These are phyloP conservation scores for Polietes domitor DNA, from an alignment of 2,888 invertebrate genomes.

Conservation along the genomic window DNA sequence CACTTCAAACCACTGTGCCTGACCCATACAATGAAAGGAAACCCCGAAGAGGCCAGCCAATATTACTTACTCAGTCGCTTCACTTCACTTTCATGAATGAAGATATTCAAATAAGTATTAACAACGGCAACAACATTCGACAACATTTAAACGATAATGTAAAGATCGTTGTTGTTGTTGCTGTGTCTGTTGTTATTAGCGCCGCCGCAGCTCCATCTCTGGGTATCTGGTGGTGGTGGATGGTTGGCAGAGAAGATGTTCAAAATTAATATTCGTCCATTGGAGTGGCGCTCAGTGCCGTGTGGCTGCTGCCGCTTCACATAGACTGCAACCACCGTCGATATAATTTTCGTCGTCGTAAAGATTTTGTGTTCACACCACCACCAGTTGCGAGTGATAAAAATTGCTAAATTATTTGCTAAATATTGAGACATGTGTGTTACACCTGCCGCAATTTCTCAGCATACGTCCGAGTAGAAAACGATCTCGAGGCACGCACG, in stretches of 20 bases:
- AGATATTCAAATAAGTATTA: slow-evolving; percentile 59
- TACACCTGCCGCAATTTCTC: slow-evolving; percentile 48
- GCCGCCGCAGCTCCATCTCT: neutral
- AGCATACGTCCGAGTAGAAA: too few species aligned
- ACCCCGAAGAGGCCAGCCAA: slow-evolving; percentile 11
- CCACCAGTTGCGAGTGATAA: slow-evolving; percentile 55
- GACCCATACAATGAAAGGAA: slow-evolving; percentile 5
- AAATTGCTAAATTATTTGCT: slow-evolving; percentile 54
- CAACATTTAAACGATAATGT: slow-evolving; percentile 15
- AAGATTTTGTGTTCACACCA: slow-evolving; percentile 54
- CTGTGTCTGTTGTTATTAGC: slow-evolving; percentile 1
- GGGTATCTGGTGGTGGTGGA: too few species aligned
- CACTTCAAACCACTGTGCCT: slow-evolving; percentile 13
- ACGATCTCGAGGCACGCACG: too few species aligned
- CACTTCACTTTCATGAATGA: slow-evolving; percentile 57
- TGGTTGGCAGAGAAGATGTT: neutral
- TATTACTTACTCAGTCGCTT: slow-evolving; percentile 37
- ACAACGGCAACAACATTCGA: slow-evolving; percentile 9
- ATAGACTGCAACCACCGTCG: neutral
- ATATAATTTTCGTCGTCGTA: slow-evolving; percentile 33
- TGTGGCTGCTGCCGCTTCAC: neutral
- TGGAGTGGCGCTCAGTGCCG: neutral
- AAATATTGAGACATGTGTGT: slow-evolving; percentile 18
- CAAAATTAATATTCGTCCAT: slow-evolving; percentile 29
- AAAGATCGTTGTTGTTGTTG: slow-evolving; percentile 12